A percentile compares a stretch with the other conserved stretches of the same genome.
phyloP scores from a whole-genome alignment of 2,113 vertebrate genomes.

The Cyanoderma ruficeps region DNA sequence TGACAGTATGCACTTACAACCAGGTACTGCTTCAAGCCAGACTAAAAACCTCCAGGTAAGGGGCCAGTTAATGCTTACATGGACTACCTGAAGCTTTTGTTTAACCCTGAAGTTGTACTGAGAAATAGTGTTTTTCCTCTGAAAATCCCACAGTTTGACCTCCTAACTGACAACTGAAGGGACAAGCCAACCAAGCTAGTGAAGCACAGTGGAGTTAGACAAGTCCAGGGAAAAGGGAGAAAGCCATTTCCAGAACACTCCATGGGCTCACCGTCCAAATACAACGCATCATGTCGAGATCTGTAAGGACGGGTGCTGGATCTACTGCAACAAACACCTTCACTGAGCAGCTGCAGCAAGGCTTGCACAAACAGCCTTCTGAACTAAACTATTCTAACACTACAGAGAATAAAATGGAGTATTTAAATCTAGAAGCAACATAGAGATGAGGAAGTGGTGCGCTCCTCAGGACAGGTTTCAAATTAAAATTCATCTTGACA shows the following conservation, averaged over 20 bases:
- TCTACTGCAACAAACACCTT: background rate
- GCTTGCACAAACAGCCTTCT: background rate
- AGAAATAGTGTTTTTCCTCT: background rate
- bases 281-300: rapidly evolving
- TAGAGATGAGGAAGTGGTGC: background rate
- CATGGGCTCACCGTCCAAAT: background rate
- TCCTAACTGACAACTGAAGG: background rate
- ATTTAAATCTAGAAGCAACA: background rate
- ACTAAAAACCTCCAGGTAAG: background rate
- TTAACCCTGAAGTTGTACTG: background rate
- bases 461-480: background rate
- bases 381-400: background rate
- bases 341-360: background rate
- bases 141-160: background rate
- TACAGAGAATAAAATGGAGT: background rate
- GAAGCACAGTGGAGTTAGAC: background rate
- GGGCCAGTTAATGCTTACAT: background rate
- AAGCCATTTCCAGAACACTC: background rate
- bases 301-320: background rate
- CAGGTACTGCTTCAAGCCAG: background rate
- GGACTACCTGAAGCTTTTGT: background rate
- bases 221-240: background rate
- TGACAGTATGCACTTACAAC: background rate
- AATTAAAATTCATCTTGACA: slow-evolving; percentile 11
- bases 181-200: background rate